Percentiles rank a stretch among this genome's conserved stretches.
Evolutionary conservation across 2,113 vertebrate species (phyloP).

Genomic region (Grammomys surdaster): DNA sequence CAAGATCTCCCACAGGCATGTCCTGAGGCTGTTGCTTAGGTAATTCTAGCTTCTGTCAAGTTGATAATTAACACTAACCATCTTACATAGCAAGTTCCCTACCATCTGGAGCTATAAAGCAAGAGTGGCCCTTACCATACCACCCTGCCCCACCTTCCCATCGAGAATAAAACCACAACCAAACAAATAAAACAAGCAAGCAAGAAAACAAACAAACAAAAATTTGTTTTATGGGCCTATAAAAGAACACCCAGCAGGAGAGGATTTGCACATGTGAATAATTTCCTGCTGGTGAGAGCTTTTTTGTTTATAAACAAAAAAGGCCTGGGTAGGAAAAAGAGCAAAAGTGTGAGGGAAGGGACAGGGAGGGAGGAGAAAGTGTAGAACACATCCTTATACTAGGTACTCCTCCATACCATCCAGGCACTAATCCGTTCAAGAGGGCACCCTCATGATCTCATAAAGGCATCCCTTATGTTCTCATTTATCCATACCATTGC

Average conservation of each 20-base stretch:
- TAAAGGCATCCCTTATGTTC: neutral
- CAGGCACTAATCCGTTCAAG: neutral
- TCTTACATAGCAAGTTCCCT: neutral
- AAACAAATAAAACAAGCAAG: neutral
- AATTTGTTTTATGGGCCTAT: neutral
- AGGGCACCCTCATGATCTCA: too few relatives aligned
- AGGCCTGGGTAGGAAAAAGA: neutral
- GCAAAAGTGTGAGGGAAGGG: too few relatives aligned
- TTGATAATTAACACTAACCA: neutral
- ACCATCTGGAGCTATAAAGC: neutral
- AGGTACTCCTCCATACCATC: neutral
- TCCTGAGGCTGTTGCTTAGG: too few relatives aligned
- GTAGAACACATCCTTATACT: neutral
- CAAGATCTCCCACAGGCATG: neutral
- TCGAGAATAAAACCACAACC: neutral
- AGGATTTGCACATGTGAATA: neutral
- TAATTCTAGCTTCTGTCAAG: neutral
- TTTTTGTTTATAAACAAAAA: neutral
- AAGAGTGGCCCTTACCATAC: neutral
- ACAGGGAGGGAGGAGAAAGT: too few relatives aligned
- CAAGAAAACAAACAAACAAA: neutral
- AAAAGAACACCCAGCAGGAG: too few relatives aligned
- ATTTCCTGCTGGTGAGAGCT: neutral
- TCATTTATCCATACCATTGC: neutral
- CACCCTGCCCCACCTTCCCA: neutral